Conservation (phyloP, 2,888 invertebrate genomes). For the Mythimna ferrago region DNA sequence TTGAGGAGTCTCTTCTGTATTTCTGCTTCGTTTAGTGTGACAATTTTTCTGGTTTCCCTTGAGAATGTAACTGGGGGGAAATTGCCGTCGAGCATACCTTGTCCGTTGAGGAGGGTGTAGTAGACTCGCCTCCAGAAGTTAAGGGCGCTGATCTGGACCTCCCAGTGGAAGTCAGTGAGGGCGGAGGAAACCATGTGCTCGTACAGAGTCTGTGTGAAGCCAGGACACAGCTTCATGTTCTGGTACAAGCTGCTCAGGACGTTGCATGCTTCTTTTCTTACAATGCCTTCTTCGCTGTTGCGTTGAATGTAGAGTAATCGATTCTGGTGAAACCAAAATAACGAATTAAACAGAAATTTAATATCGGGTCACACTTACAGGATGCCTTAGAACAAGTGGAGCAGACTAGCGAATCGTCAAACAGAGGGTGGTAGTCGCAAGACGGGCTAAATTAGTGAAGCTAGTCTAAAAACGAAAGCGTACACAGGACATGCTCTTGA, state of each 20-base stretch:
- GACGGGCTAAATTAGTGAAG: too few relatives aligned
- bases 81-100: conserved; percentile 96
- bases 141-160: conserved; percentile 94
- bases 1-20: conserved; percentile 92
- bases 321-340: conserved; percentile 76
- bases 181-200: conserved; percentile 92
- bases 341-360: neutral
- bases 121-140: conserved; percentile 94
- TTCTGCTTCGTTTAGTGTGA: conserved; percentile 93
- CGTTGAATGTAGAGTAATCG: conserved; percentile 90
- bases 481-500: too few relatives aligned
- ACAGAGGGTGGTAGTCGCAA: too few relatives aligned
- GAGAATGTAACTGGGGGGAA: conserved; percentile 96
- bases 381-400: too few relatives aligned
- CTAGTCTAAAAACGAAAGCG: too few relatives aligned
- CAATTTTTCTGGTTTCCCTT: conserved; percentile 94
- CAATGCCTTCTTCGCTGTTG: conserved; percentile 94
- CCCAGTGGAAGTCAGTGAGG: conserved; percentile 95
- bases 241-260: conserved; percentile 93
- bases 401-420: too few relatives aligned
- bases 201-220: conserved; percentile 90
- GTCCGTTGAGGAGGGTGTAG: conserved; percentile 92
- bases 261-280: conserved; percentile 93
- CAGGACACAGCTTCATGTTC: conserved; percentile 90
- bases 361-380: too few relatives aligned